These are phyloP conservation scores for Eucidaris tribuloides DNA, from an alignment of 35 echinoderm and acorn worm species.

Conservation along the genomic window DNA sequence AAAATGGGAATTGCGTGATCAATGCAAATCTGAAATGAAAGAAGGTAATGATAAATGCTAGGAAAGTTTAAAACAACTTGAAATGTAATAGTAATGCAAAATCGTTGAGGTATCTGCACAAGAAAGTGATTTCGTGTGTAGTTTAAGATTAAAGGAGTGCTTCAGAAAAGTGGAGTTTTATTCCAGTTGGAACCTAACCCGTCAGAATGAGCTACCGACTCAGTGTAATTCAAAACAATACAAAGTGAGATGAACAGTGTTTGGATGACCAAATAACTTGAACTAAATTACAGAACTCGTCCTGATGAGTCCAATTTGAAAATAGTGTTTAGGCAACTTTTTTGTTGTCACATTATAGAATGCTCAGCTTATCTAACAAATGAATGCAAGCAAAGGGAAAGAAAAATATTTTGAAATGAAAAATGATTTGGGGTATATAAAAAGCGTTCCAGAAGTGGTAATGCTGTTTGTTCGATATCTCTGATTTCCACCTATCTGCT, in stretches of 20 bases:
- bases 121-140: slow-evolving; percentile 48
- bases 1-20: slow-evolving; percentile 71
- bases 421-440: slow-evolving; percentile 33
- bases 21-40: slow-evolving; percentile 23
- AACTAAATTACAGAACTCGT: slow-evolving; percentile 22
- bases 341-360: slow-evolving; percentile 39
- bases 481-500: neutral
- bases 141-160: slow-evolving; percentile 28
- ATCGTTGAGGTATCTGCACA: slow-evolving; percentile 64
- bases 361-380: neutral
- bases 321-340: slow-evolving; percentile 40
- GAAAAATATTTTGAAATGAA: neutral
- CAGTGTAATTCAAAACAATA: slow-evolving; percentile 32
- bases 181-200: too few species aligned
- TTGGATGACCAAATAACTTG: neutral
- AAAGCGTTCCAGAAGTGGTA: slow-evolving; percentile 10
- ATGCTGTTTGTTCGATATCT: slow-evolving; percentile 45
- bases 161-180: too few species aligned
- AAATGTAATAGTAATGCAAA: slow-evolving; percentile 29
- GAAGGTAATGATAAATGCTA: slow-evolving; percentile 57
- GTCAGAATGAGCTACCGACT: slow-evolving; percentile 49
- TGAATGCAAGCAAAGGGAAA: neutral
- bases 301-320: slow-evolving; percentile 13
- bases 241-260: slow-evolving; percentile 26
- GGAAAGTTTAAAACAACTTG: slow-evolving; percentile 31